Conservation (phyloP, 2,888 invertebrate species). For the Rhyacophila evoluta region DNA sequence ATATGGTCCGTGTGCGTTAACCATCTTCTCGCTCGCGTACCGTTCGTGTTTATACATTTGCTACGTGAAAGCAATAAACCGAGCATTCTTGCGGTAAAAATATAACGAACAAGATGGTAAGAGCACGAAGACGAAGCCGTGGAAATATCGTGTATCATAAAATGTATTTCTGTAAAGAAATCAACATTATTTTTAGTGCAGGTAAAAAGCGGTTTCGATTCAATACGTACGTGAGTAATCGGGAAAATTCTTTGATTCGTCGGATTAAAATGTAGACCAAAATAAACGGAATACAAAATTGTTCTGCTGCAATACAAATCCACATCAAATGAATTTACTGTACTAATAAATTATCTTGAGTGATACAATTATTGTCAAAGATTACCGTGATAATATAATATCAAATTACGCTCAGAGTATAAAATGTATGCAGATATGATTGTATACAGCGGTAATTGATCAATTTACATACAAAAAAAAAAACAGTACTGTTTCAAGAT, state of each 20-base stretch:
- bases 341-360: no score
- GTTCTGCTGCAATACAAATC: no score
- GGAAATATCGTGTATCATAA: background rate
- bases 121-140: background rate
- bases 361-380: no score
- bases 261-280: background rate
- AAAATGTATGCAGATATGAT: no score
- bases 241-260: background rate
- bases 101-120: background rate
- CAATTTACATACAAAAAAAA: no score
- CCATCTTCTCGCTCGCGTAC: background rate
- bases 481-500: no score
- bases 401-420: no score
- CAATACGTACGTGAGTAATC: background rate
- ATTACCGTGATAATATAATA: no score
- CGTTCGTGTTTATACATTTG: conserved; percentile 12
- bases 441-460: no score
- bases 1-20: background rate
- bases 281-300: no score
- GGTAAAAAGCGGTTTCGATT: background rate
- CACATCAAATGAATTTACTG: no score
- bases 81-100: conserved; percentile 12
- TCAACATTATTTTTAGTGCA: background rate
- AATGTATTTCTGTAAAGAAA: background rate
- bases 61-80: conserved; percentile 5